Base-by-base conservation (phyloP, 2,888 invertebrate genomes). In the Melinopterus prodromus region DNA sequence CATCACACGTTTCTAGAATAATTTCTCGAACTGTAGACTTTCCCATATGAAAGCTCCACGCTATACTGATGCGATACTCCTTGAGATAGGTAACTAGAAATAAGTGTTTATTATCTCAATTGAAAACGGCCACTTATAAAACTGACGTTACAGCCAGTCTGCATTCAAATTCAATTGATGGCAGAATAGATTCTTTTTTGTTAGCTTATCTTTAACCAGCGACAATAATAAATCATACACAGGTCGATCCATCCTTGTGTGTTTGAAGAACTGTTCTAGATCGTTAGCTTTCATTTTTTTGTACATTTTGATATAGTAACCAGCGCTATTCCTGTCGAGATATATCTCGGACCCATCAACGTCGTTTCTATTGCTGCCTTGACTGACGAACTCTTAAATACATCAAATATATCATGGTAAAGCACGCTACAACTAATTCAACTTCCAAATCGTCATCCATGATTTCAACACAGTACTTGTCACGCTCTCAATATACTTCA, bases 21-120 rank as follows among this genome's bases (percentile, higher is more conserved):
- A 78, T 76, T 75, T 75, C 12, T 36, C 78, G 36, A 2, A 75
- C 69, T 69, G 69, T 69, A 16, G 78, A 38, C 74, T 78, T 78
- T 15, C 75, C 78, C 75, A 78, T 78, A 72, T 78, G 37, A 70
- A 78, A 75, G 16, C 16, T 76, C 78, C 74, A 78, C 72, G 78
- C 77, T 70, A 78, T 38, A 9, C n/a, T n/a, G n/a, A n/a, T n/a
- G n/a, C n/a, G n/a, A n/a, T n/a, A n/a, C n/a, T n/a, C n/a, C n/a
- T n/a, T n/a, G n/a, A 38, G 35, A 71, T 38, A 38, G 9, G 9
- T 38, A 38, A 6, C 38, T 38, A 38, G 6, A 38, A 38, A 38
- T 38, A 9, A 78, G 35, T 78, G 69, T 77, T 77, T 6, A 38
- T 38, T 38, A 38, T 38, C 38, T 38, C 38, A 38, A 38, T 38